Evolutionary conservation across 2,113 vertebrate genomes (phyloP), one percentile per base, ranked within the genome.

Genomic region (Crotalus viridis): DNA sequence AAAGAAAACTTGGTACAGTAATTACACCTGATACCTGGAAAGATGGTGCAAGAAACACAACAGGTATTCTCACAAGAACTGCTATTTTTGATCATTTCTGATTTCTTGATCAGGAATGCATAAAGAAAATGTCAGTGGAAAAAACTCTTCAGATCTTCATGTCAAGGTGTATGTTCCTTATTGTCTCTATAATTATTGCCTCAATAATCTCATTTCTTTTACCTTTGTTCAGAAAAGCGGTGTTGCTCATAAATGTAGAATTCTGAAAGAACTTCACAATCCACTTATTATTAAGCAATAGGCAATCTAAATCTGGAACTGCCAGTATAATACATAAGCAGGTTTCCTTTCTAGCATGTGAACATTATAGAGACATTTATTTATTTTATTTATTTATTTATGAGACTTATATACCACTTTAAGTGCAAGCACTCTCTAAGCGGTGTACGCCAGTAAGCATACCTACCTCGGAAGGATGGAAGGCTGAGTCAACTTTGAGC

Each of bases 21-120:
- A 99, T 99, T 93, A 99, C 99, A 56, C 99, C 99, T 0, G 99
- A 99, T 93, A 99, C 99, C 0, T 99, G 99, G 99, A 99, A 99
- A 93, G 98, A 99, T 96, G 99, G 99, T 88, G 99, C 99, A 22
- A 98, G 99, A 85, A 99, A 99, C 94, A 99, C 99, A 43, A 99
- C 99, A 98, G 99, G 99, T 99, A 96, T 5, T 48, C 48, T 43
- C 56, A 90, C 21, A 26, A 19, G 28, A 92, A 26, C 39, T 22
- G 17, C 7, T 48, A 26, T 89, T 28, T 55, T 13, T 81, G 9
- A 22, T 55, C 3, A 52, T 90, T 54, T 56, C 0, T 13, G 6
- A 43, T 74, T 89, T 81, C 8, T 39, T 85, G n/a, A 26, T 74
- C 26, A 55, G 39, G 4, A 46, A 43, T 19, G 6, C 74, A 48